Percentiles rank a stretch among this genome's conserved stretches.
Conservation (phyloP, 2,888 invertebrate genomes). For the Drymonia ruficornis region DNA sequence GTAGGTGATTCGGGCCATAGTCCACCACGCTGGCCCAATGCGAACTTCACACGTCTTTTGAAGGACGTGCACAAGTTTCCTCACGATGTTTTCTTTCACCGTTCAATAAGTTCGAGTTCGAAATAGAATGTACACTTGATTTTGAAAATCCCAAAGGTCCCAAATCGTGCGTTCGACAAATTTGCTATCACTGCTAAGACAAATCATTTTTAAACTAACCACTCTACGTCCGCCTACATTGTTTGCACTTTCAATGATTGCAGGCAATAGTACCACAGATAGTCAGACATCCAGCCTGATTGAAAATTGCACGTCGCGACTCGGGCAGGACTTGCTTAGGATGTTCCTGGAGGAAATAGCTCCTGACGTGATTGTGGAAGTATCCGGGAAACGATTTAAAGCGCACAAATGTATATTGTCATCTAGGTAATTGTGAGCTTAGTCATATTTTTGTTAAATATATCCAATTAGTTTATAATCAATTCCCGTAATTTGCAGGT, state of each 20-base stretch:
- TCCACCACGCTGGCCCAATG: no score
- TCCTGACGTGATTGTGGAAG: slow-evolving; percentile 94
- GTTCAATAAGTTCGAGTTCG: no score
- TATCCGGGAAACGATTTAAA: slow-evolving; percentile 91
- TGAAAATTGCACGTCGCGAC: slow-evolving; percentile 80
- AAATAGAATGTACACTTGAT: no score
- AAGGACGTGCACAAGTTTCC: no score
- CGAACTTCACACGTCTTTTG: no score
- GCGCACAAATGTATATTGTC: slow-evolving; percentile 97
- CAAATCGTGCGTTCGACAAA: no score
- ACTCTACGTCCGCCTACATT: not conserved
- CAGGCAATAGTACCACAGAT: slow-evolving; percentile 72
- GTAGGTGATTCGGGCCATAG: no score
- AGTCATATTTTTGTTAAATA: not conserved
- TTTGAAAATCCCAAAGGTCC: no score
- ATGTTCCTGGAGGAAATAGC: slow-evolving; percentile 97
- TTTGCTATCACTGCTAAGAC: no score
- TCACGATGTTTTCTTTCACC: no score
- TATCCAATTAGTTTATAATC: no score
- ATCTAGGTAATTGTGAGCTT: slow-evolving; percentile 79
- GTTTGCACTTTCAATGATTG: slow-evolving; percentile 19
- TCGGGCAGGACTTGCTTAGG: slow-evolving; percentile 94
- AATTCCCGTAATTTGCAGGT: slow-evolving; percentile 84
- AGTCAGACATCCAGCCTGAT: slow-evolving; percentile 72
- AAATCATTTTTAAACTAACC: no score